Evolutionary conservation across 53 echinoderm and acorn worm genomes (phyloP).

Genomic region (Apostichopus leukothele): DNA sequence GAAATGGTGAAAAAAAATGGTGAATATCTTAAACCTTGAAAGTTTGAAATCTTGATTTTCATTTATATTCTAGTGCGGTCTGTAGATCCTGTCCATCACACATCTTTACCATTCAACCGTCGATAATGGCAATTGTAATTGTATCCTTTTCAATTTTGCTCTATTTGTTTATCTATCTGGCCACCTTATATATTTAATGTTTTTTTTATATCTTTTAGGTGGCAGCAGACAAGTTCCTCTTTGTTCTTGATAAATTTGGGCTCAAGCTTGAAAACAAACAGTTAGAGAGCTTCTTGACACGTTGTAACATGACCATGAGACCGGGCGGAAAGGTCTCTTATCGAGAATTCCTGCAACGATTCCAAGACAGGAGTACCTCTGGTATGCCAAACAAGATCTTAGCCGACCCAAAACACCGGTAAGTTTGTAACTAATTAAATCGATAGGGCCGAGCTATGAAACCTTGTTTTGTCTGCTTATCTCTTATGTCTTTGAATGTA

Average conservation of each 20-base stretch:
- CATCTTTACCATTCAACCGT: no score
- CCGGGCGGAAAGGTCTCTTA: slow-evolving; percentile 77
- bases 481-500: no score
- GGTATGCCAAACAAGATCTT: slow-evolving; percentile 89
- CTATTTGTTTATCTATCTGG: background rate
- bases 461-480: no score
- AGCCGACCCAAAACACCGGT: slow-evolving; percentile 89
- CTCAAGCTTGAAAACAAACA: slow-evolving; percentile 80
- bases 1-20: background rate
- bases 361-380: slow-evolving; percentile 89
- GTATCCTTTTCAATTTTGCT: no score
- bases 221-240: slow-evolving; percentile 66
- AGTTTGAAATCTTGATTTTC: no score
- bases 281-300: slow-evolving; percentile 78
- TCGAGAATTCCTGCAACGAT: slow-evolving; percentile 82
- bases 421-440: slow-evolving; percentile 29
- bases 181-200: background rate
- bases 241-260: slow-evolving; percentile 82
- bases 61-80: no score
- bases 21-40: background rate
- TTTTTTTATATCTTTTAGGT: slow-evolving; percentile 51
- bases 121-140: no score
- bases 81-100: no score
- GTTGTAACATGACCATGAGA: slow-evolving; percentile 71
- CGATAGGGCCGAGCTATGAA: no score